A percentile compares a stretch with the other conserved stretches of the same genome.
Evolutionary conservation across 1,140 invertebrate species (phyloP).

Genomic region (Apis laboriosa): DNA sequence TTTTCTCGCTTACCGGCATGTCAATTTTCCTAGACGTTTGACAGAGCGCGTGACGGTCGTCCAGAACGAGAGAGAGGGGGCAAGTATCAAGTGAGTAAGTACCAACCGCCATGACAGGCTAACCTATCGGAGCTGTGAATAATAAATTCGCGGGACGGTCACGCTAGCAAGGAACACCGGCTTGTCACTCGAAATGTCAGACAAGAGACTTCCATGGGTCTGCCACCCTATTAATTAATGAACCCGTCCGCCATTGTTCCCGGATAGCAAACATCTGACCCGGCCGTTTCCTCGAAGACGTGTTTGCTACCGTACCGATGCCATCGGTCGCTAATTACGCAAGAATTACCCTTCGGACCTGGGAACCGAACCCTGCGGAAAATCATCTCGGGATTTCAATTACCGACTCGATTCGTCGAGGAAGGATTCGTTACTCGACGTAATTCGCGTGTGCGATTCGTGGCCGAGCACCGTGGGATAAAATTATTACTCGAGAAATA

Average conservation of each 20-base stretch:
- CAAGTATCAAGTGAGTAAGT: slow-evolving; percentile 76
- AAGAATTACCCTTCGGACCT: background rate
- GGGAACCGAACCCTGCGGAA: background rate
- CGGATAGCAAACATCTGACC: slow-evolving; percentile 52
- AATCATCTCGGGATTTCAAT: slow-evolving; percentile 32
- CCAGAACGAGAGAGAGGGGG: slow-evolving; percentile 37
- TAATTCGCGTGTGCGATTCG: background rate
- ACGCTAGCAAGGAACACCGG: slow-evolving; percentile 76
- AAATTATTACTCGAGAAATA: background rate
- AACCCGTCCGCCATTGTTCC: slow-evolving; percentile 68
- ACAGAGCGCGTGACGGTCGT: slow-evolving; percentile 72
- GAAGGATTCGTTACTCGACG: background rate
- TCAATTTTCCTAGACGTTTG: slow-evolving; percentile 61
- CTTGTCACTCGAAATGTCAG: slow-evolving; percentile 81
- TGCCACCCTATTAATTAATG: slow-evolving; percentile 78
- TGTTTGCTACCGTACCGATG: background rate
- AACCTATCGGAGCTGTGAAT: slow-evolving; percentile 79
- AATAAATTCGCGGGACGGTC: slow-evolving; percentile 79
- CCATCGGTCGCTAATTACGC: slow-evolving; percentile 40
- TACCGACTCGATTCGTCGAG: slow-evolving; percentile 16
- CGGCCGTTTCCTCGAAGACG: slow-evolving; percentile 51
- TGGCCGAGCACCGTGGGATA: no score
- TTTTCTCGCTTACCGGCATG: slow-evolving; percentile 45
- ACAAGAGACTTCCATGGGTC: slow-evolving; percentile 67
- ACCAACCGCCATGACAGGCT: slow-evolving; percentile 70